Conservation (phyloP, 2,888 invertebrate species). For the Chirona hameri region DNA sequence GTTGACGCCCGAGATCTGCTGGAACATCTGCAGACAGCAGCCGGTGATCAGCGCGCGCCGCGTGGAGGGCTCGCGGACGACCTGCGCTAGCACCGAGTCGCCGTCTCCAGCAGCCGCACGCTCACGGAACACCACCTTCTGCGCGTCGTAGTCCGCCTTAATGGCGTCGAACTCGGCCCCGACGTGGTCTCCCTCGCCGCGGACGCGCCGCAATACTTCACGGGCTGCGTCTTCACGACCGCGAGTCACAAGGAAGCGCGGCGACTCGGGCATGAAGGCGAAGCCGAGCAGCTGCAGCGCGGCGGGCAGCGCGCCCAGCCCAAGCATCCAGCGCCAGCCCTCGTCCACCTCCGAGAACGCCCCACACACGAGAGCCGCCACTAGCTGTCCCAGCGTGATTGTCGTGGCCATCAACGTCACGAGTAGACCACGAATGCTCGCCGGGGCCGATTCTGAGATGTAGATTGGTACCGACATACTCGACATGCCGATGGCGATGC, state of each 20-base stretch:
- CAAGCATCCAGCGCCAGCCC: conserved; percentile 53
- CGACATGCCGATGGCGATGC: conserved; percentile 52
- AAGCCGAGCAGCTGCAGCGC: conserved; percentile 54
- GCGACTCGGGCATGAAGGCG: conserved; percentile 55
- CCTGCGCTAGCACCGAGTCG: neutral
- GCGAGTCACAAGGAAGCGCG: conserved; percentile 50
- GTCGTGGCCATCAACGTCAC: conserved; percentile 53
- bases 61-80: conserved; percentile 41
- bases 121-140: neutral
- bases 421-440: conserved; percentile 51
- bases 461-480: conserved; percentile 57
- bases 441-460: conserved; percentile 54
- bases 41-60: conserved; percentile 52
- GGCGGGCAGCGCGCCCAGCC: conserved; percentile 48
- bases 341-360: conserved; percentile 48
- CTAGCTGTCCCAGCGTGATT: conserved; percentile 55
- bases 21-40: conserved; percentile 53
- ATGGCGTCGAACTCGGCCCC: neutral
- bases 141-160: neutral
- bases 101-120: neutral
- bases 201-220: neutral
- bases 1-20: conserved; percentile 56
- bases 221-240: conserved; percentile 38
- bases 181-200: neutral
- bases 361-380: conserved; percentile 51